Evolutionary conservation across 2,113 vertebrate genomes (phyloP), one percentile per base, ranked within the genome.

Genomic region (Thymallus thymallus): DNA sequence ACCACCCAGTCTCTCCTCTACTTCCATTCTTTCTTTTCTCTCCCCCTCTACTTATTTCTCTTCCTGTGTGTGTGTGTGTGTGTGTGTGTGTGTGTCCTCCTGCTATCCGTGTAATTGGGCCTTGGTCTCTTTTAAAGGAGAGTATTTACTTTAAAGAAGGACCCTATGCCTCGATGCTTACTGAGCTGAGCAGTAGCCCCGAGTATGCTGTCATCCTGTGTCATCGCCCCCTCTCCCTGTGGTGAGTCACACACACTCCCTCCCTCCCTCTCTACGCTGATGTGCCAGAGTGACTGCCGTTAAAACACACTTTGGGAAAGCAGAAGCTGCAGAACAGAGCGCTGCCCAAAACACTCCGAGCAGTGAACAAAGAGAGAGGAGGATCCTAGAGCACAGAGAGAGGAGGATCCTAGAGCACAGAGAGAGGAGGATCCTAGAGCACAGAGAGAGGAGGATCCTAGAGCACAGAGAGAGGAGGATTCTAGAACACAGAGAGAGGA

Each of bases 221-320:
- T 56, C 55, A 60, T 60, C 56, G 56, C 56, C 56, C 48, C 0
- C 48, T 60, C n/a, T 60, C n/a, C 2, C 5, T 0, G n/a, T 60
- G 56, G 56, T 60, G 56, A 60, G 20, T 60, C 56, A 60, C 56
- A 55, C 51, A 60, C 56, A n/a, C 56, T 60, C 56, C n/a, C n/a
- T 23, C 56, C 0, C 56, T 60, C 56, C n/a, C n/a, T 23, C 56
- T 3, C 32, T 35, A 35, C 0, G 7, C 35, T 41, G 35, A 41
- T 60, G 56, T 60, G 56, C 56, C 56, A 60, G 56, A 60, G 6
- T 9, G 18, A 16, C 56, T 58, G 0, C 20, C 6, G 6, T 58
- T 60, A n/a, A 60, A 23, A 20, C 18, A 60, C 56, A 60, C n/a
- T 20, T 16, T 60, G 56, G 18, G 56, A 16, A 22, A 22, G 56